Evolutionary conservation across 2,888 invertebrate species (phyloP).

Genomic region (Oxytorus armatus): DNA sequence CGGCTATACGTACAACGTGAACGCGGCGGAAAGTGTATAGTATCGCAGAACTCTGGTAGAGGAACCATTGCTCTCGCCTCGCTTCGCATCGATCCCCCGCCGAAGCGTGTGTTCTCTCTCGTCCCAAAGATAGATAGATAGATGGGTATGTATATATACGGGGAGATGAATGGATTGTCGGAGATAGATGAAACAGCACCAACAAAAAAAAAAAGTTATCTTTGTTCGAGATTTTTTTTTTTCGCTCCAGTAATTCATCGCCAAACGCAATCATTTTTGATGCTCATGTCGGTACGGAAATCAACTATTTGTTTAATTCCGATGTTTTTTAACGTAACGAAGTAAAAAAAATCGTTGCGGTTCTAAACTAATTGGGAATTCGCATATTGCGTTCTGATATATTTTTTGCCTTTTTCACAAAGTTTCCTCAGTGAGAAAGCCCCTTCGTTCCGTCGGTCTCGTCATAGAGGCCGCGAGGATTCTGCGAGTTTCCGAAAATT

Average conservation of each 20-base stretch:
- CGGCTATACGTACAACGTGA: no score
- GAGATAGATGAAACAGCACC: neutral
- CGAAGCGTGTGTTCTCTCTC: constrained; percentile 28
- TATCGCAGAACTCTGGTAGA: constrained; percentile 46
- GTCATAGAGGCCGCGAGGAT: no score
- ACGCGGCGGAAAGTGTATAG: constrained; percentile 47
- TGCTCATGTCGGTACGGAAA: neutral
- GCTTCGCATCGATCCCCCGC: constrained; percentile 58
- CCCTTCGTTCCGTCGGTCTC: no score
- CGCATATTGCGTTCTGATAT: no score
- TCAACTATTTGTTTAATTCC: no score
- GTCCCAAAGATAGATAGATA: constrained; percentile 24
- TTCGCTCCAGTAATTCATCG: constrained; percentile 28
- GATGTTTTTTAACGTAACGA: no score
- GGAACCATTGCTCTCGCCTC: constrained; percentile 57
- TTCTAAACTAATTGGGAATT: neutral
- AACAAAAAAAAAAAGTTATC: constrained; percentile 19
- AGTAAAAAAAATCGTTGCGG: no score
- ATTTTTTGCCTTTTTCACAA: no score
- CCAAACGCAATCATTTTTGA: constrained; percentile 19
- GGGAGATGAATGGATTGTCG: constrained; percentile 14
- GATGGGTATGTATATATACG: constrained; percentile 12
- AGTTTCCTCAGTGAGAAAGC: no score
- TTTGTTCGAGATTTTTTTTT: constrained; percentile 13
- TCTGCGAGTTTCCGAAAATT: no score